Evolutionary conservation across 1,140 invertebrate species (phyloP).

Genomic region (Platyura marginata): DNA sequence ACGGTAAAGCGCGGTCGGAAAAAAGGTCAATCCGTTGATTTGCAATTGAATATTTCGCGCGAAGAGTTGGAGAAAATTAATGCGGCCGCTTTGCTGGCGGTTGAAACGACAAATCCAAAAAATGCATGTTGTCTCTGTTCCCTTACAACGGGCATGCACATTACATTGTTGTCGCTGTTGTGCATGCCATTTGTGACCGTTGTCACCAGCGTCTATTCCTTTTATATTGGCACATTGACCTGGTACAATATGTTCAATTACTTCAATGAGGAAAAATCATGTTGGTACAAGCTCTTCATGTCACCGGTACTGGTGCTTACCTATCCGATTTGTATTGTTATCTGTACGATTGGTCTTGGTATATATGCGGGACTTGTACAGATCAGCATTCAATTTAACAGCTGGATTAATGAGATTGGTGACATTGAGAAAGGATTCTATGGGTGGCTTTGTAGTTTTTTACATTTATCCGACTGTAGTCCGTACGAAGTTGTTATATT

Average conservation of each 20-base stretch:
- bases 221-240: conserved; percentile 55
- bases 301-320: conserved; percentile 47
- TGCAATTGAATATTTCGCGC: conserved; percentile 47
- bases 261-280: conserved; percentile 46
- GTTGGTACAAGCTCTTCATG: conserved; percentile 35
- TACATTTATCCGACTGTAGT: conserved; percentile 49
- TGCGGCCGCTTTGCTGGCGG: conserved; percentile 39
- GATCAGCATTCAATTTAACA: conserved; percentile 43
- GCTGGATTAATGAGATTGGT: conserved; percentile 48
- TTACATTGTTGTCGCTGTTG: conserved; percentile 41
- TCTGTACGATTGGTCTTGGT: conserved; percentile 42
- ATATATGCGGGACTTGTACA: conserved; percentile 48
- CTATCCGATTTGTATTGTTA: conserved; percentile 49
- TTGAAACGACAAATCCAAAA: conserved; percentile 32
- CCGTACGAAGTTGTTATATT: conserved; percentile 36
- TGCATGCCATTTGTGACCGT: conserved; percentile 44
- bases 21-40: conserved; percentile 50
- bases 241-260: conserved; percentile 60
- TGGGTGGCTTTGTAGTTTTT: conserved; percentile 49
- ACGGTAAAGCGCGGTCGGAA: conserved; percentile 54
- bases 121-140: conserved; percentile 35
- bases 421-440: conserved; percentile 67
- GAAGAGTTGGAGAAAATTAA: conserved; percentile 45
- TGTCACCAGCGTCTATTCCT: conserved; percentile 43
- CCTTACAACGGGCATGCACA: conserved; percentile 39